Evolutionary conservation across 2,888 invertebrate genomes (phyloP), one percentile per base, ranked within the genome.

Genomic region (Pherbina coryleti): DNA sequence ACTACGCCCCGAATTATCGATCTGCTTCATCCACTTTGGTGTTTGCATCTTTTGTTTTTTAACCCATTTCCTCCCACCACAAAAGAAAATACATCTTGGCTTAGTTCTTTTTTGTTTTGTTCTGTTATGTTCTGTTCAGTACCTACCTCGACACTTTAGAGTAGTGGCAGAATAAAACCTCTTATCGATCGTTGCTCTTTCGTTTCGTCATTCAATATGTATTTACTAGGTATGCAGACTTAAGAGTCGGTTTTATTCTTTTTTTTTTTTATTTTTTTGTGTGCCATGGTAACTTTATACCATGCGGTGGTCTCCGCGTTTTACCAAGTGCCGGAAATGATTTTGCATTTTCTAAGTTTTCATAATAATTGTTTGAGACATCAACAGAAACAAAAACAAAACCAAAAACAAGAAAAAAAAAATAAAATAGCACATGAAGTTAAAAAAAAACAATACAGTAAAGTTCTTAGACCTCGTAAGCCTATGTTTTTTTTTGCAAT

Each of bases 131-230:
- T 34, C 31, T 34, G 37, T 49, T 51, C 69, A 25, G 49, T 9
- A 5, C 25, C n/a, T 64, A 14, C 62, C 1, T 31, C 25, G 64
- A 31, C 9, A 22, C 8, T 60, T 1, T 22, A n/a, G 3, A 44
- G 44, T 14, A 11, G 44, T 11, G 44, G 14, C 11, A 44, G 28
- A 28, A 28, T 28, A 28, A 69, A 51, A 25, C 9, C 51, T 28
- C 69, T 69, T 51, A 69, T 69, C 69, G 69, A 69, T 69, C 69
- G 51, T 17, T 69, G 49, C 51, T 49, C 69, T 37, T 66, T 14
- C 28, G 22, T 69, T 25, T 49, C 69, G 69, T 69, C 53, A 69
- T 51, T 69, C 28, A 25, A 69, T 69, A 51, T 69, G 69, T 28
- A 25, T 19, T 44, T 3, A 22, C 60, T 60, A 14, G 28, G 28